Percentiles rank a stretch among this genome's conserved stretches.
Conservation (phyloP, 1,140 invertebrate species). For the Lordiphosa stackelbergi region DNA sequence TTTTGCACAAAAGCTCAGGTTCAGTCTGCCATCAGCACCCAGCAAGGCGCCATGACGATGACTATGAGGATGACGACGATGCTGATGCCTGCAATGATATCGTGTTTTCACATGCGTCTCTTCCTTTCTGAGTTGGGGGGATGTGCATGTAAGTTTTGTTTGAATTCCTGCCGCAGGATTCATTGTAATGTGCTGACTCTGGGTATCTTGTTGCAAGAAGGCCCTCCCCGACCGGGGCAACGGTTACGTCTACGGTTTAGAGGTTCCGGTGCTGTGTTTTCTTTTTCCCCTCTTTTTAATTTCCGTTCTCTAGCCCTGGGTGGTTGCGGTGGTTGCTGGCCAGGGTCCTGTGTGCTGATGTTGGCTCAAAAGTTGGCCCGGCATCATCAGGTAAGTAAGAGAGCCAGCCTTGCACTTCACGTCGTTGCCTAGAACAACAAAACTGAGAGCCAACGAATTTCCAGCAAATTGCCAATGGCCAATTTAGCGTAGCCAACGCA, state of each 20-base stretch:
- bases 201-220: slow-evolving; percentile 49
- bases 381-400: slow-evolving; percentile 17
- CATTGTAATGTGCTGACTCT: slow-evolving; percentile 61
- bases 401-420: slow-evolving; percentile 39
- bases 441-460: slow-evolving; percentile 49
- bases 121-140: slow-evolving; percentile 1
- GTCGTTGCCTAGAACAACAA: slow-evolving; percentile 63
- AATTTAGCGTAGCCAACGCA: slow-evolving; percentile 28
- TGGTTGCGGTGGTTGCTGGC: slow-evolving; percentile 15
- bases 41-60: no score
- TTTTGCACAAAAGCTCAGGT: no score
- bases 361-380: slow-evolving; percentile 46
- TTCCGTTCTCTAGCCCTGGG: slow-evolving; percentile 57
- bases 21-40: no score
- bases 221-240: slow-evolving; percentile 1
- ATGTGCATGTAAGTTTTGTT: slow-evolving; percentile 51
- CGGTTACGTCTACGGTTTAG: slow-evolving; percentile 56
- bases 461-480: slow-evolving; percentile 58
- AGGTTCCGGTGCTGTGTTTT: slow-evolving; percentile 63
- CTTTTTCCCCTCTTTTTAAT: slow-evolving; percentile 69
- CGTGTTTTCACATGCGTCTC: slow-evolving; percentile 38
- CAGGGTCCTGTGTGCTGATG: slow-evolving; percentile 23
- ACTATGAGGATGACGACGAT: no score
- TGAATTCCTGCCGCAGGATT: slow-evolving; percentile 63
- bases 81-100: slow-evolving; percentile 40